Evolutionary conservation across 2,888 invertebrate genomes (phyloP).

Genomic region (Leucophenga montana): DNA sequence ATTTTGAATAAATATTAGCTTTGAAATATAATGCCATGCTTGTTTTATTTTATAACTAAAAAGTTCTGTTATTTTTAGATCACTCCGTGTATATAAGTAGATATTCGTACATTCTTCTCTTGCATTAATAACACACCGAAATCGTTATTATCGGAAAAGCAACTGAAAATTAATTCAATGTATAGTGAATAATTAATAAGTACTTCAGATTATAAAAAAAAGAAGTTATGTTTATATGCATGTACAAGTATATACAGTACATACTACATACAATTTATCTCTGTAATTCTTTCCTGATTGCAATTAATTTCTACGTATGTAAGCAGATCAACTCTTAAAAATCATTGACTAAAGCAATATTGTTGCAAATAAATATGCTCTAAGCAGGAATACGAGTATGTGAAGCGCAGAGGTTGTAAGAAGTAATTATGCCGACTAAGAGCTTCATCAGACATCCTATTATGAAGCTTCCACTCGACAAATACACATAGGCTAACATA

Average conservation of each 20-base stretch:
- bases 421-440: slow-evolving; percentile 68
- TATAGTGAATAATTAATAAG: background rate
- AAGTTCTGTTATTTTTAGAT: too few relatives aligned
- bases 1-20: too few relatives aligned
- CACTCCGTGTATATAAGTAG: too few relatives aligned
- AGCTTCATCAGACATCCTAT: slow-evolving; percentile 67
- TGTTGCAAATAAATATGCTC: slow-evolving; percentile 14
- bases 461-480: slow-evolving; percentile 61
- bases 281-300: background rate
- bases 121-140: too few relatives aligned
- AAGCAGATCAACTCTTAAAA: slow-evolving; percentile 30
- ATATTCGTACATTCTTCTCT: too few relatives aligned
- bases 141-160: background rate
- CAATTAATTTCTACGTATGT: background rate
- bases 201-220: background rate
- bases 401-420: slow-evolving; percentile 40
- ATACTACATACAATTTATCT: too few relatives aligned
- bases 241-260: too few relatives aligned
- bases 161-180: too few relatives aligned
- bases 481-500: slow-evolving; percentile 34
- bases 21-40: too few relatives aligned
- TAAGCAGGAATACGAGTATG: background rate
- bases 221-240: too few relatives aligned
- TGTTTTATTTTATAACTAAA: too few relatives aligned
- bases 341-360: slow-evolving; percentile 44